Base-by-base conservation (phyloP, 2,888 invertebrate species). In the Catocala nupta region DNA sequence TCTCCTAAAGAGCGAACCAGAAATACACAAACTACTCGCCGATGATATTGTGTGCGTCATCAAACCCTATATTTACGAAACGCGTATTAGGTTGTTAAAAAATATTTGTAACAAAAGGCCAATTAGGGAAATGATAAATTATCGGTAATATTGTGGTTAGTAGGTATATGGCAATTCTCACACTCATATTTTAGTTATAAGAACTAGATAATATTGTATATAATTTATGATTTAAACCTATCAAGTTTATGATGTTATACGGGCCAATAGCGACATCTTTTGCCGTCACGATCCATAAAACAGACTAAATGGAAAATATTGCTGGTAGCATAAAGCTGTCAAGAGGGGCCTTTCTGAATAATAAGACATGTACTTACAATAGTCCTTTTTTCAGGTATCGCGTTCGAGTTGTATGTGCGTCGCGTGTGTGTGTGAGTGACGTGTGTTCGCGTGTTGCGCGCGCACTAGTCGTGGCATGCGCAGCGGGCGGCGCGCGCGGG, bases 401-500 rank as follows among this genome's bases (percentile, higher is more conserved):
- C 45, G 54, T 25, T 67, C 65, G 67, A 44, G 63, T 70, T 65
- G 64, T 56, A 71, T 69, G 80, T 70, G 80, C 63, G 61, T 48
- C 45, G 71, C 66, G 73, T 55, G 52, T 65, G 77, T 71, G 71
- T 58, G 78, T 71, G 73, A 64, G 77, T 69, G 77, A 62, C 68
- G 60, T 55, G 61, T 56, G 47, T 55, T 25, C 12, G 45, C 43
- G 53, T 47, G 63, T 66, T 53, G 75, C 67, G 73, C 66, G 67
- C 67, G 73, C 66, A 66, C 43, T 63, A 43, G 65, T 59, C 55
- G 71, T 77, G 77, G 75, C 68, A 73, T 72, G 76, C 59, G 69
- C 68, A 60, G 69, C 52, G 60, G 48, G 63, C 63, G 72, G 71
- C 65, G 82, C 70, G 85, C 77, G 83, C 82, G 82, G 83, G 81